These are phyloP conservation scores for Azorinus chamasolen DNA, from an alignment of 2,888 invertebrate species.

Conservation along the genomic window DNA sequence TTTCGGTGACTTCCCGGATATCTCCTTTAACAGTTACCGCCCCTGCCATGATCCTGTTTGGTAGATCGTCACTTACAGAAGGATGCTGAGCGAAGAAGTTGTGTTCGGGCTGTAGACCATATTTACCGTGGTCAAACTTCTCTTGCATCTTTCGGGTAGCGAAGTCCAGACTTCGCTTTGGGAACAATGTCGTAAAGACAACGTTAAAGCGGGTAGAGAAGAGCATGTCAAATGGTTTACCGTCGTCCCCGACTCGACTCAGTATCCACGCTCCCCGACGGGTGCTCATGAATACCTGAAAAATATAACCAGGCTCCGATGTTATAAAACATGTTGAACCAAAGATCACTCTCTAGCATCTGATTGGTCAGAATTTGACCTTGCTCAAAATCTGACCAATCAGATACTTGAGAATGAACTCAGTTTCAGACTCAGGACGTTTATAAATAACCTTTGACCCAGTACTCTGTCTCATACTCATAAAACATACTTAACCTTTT, in stretches of 20 bases:
- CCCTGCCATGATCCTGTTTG: constrained; percentile 85
- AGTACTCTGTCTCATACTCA: no score
- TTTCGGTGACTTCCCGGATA: constrained; percentile 76
- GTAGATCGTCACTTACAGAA: constrained; percentile 86
- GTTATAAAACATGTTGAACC: no score
- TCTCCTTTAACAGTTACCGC: constrained; percentile 83
- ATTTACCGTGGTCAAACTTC: constrained; percentile 85
- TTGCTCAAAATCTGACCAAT: no score
- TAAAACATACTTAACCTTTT: no score
- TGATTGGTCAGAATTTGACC: no score
- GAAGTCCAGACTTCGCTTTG: not conserved
- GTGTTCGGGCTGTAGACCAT: constrained; percentile 85
- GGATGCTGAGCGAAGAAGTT: constrained; percentile 76
- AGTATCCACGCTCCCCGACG: constrained; percentile 86
- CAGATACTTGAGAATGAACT: no score
- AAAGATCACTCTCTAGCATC: no score
- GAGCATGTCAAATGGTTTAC: constrained; percentile 65
- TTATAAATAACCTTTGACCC: no score
- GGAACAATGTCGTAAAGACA: not conserved
- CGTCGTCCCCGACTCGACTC: constrained; percentile 81
- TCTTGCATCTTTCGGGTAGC: constrained; percentile 70
- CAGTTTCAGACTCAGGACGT: no score
- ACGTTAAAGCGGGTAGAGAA: constrained; percentile 2
- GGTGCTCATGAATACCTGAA: constrained; percentile 86
- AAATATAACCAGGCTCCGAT: no score